Evolutionary conservation across 2,113 vertebrate genomes (phyloP).

Genomic region (Scatophagus argus): DNA sequence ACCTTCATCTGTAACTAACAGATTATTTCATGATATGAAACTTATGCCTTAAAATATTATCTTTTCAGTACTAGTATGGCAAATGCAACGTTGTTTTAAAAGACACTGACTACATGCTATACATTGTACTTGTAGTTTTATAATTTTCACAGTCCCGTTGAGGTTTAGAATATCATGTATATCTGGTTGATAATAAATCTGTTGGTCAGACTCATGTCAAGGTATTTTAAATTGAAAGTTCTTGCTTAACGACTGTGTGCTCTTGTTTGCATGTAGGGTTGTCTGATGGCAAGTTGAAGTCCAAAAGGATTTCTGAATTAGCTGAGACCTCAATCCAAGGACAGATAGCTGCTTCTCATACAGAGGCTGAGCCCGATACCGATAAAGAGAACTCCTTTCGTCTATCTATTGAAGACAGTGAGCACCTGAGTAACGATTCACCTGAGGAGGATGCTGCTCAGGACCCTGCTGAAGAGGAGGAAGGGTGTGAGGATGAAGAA

Average conservation of each 20-base stretch:
- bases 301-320: not conserved
- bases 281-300: constrained; percentile 12
- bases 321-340: not conserved
- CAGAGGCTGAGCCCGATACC: not conserved
- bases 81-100: not conserved
- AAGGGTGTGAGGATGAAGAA: constrained; percentile 33
- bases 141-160: no score
- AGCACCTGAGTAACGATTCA: not conserved
- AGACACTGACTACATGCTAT: not conserved
- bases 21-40: no score
- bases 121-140: no score
- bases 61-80: not conserved
- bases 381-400: constrained; percentile 31
- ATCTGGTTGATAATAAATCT: not conserved
- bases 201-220: not conserved
- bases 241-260: no score
- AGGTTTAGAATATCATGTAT: no score
- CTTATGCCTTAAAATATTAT: no score
- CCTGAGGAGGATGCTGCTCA: constrained; percentile 32
- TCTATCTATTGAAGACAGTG: not conserved
- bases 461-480: constrained; percentile 33
- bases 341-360: not conserved
- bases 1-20: not conserved
- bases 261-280: constrained; percentile 39
- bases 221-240: not conserved